A percentile compares a stretch with the other conserved stretches of the same genome.
phyloP scores from a whole-genome alignment of 2,888 invertebrate species.

The Thalpophila matura region DNA sequence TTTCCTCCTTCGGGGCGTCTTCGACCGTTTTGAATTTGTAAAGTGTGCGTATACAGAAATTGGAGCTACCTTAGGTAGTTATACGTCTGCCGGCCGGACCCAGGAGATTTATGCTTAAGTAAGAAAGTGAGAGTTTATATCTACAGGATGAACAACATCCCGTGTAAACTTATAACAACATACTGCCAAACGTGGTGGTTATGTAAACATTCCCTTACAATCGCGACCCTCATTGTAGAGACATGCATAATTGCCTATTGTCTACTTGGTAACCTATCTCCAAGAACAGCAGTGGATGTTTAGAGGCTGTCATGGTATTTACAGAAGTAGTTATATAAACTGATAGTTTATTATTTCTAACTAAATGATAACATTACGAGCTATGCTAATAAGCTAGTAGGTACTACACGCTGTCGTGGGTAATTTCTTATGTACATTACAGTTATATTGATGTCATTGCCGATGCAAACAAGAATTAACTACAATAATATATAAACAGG shows the following conservation, averaged over 20 bases:
- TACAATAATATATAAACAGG: constrained; percentile 24
- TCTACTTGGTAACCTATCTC: too few species aligned
- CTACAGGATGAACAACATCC: neutral
- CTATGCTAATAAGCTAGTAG: neutral
- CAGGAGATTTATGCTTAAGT: too few species aligned
- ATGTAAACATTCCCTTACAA: neutral
- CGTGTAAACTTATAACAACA: neutral
- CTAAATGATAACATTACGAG: too few species aligned
- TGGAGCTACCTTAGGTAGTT: too few species aligned
- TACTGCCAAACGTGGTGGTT: neutral
- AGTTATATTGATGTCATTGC: neutral
- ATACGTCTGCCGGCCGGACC: too few species aligned
- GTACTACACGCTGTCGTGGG: neutral
- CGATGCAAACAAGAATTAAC: constrained; percentile 21
- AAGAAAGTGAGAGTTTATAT: neutral
- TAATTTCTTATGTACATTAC: constrained; percentile 7
- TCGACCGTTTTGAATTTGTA: neutral
- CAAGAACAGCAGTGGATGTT: neutral
- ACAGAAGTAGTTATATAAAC: too few species aligned
- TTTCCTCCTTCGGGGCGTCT: neutral
- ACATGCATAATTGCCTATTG: too few species aligned
- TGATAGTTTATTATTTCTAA: too few species aligned
- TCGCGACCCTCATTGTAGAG: too few species aligned
- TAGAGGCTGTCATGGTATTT: too few species aligned
- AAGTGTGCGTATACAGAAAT: too few species aligned